phyloP scores from a whole-genome alignment of 1,140 invertebrate genomes.

The Zaprionus davidi region DNA sequence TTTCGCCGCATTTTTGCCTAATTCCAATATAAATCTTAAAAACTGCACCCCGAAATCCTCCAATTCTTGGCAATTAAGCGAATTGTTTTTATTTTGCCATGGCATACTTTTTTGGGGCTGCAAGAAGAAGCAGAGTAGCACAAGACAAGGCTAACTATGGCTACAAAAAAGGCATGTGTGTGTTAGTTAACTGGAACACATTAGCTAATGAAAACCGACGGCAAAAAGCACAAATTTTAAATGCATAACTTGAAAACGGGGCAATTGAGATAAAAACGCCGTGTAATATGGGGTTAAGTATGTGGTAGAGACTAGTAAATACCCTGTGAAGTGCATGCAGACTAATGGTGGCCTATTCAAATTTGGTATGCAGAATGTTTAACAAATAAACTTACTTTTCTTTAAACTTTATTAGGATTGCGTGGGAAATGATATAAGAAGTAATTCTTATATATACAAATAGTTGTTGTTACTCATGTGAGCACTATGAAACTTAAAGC shows the following conservation, averaged over 20 bases:
- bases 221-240: constrained; percentile 36
- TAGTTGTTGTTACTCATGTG: background rate
- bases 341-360: too few relatives aligned
- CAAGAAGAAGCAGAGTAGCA: constrained; percentile 4
- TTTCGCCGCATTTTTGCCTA: constrained; percentile 28
- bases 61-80: constrained; percentile 43
- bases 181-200: constrained; percentile 54
- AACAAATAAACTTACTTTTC: too few relatives aligned
- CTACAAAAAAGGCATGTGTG: constrained; percentile 13
- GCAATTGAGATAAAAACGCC: constrained; percentile 18
- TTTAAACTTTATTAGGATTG: too few relatives aligned
- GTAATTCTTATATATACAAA: background rate
- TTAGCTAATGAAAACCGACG: constrained; percentile 48
- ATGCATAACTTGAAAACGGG: constrained; percentile 27
- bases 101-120: constrained; percentile 29
- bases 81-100: constrained; percentile 31
- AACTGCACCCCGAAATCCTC: constrained; percentile 20
- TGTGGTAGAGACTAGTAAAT: background rate
- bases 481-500: background rate
- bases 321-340: background rate
- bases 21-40: constrained; percentile 45
- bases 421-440: background rate
- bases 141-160: background rate
- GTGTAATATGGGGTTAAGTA: constrained; percentile 8
- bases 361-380: too few relatives aligned